A percentile compares a stretch with the other conserved stretches of the same genome.
These are phyloP conservation scores for Drosophila triauraria DNA, from an alignment of 1,140 invertebrate species.

Conservation along the genomic window DNA sequence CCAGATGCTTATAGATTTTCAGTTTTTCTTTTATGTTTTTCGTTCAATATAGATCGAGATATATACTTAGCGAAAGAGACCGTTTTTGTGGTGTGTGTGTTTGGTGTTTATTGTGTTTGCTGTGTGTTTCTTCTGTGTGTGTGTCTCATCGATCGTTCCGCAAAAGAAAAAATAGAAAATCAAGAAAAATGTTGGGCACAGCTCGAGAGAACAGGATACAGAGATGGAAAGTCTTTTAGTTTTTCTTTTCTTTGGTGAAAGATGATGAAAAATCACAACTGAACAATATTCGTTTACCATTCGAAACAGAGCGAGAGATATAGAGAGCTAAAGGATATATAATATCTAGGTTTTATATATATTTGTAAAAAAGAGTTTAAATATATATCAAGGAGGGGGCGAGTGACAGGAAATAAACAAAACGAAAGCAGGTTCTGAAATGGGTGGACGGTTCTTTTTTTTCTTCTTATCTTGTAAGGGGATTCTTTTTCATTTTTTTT, in stretches of 20 bases:
- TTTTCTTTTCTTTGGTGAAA: conserved; percentile 16
- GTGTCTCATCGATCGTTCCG: conserved; percentile 30
- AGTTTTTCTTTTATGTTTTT: conserved; percentile 50
- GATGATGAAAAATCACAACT: conserved; percentile 30
- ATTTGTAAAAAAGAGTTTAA: conserved; percentile 12
- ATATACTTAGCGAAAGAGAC: conserved; percentile 5
- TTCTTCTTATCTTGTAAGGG: not conserved
- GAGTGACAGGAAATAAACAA: conserved; percentile 8
- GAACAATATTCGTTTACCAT: conserved; percentile 46
- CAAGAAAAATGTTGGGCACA: conserved; percentile 72
- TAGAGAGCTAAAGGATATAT: conserved; percentile 37
- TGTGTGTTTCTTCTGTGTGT: conserved; percentile 1
- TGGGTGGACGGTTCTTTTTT: not conserved
- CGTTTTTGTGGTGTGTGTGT: conserved; percentile 2
- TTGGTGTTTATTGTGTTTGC: not conserved
- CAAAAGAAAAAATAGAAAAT: conserved; percentile 65
- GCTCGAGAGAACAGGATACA: conserved; percentile 43
- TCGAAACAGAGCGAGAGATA: conserved; percentile 34
- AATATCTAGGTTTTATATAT: conserved; percentile 35
- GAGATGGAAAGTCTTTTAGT: conserved; percentile 31
- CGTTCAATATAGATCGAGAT: conserved; percentile 32
- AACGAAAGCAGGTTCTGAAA: conserved; percentile 8
- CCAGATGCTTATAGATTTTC: conserved; percentile 84
- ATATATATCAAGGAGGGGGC: not conserved
- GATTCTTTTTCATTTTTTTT: not conserved